phyloP scores from a whole-genome alignment of 2,888 invertebrate species.

The Rhimphoctona megacephalus region DNA sequence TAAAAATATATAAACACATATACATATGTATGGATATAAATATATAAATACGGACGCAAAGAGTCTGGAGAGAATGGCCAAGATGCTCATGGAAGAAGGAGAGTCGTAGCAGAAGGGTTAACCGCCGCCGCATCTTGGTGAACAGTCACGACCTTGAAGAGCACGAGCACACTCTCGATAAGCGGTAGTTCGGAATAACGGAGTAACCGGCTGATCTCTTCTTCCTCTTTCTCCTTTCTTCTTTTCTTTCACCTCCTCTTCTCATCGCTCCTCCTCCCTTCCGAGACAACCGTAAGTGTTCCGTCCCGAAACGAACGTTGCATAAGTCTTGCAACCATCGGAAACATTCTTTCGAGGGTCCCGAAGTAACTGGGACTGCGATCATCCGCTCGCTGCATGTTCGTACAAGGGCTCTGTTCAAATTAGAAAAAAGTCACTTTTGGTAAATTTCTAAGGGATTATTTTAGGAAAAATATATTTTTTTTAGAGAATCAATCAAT shows the following conservation, averaged over 20 bases:
- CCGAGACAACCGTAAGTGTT: constrained; percentile 61
- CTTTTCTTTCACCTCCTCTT: constrained; percentile 49
- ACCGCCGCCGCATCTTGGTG: constrained; percentile 62
- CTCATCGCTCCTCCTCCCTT: constrained; percentile 33
- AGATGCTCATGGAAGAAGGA: constrained; percentile 42
- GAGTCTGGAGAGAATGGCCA: constrained; percentile 20
- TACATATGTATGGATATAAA: background rate
- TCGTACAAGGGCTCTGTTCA: background rate
- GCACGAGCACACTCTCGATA: constrained; percentile 59
- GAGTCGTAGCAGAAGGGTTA: constrained; percentile 53
- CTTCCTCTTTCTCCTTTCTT: constrained; percentile 61
- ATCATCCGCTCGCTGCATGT: background rate
- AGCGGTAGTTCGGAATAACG: constrained; percentile 68
- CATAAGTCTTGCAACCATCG: constrained; percentile 75
- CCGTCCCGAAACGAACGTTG: constrained; percentile 74
- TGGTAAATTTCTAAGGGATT: background rate
- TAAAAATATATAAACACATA: background rate
- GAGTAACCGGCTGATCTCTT: constrained; percentile 58
- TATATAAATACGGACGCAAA: constrained; percentile 1
- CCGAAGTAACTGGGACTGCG: constrained; percentile 8
- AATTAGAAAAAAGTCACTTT: background rate
- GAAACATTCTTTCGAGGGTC: constrained; percentile 66
- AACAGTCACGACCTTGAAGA: constrained; percentile 66
- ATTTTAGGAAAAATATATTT: too few species aligned
- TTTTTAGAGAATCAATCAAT: background rate